Conservation (phyloP, 2,797 vertebrate species). For the Ctenosaura bakeri region DNA sequence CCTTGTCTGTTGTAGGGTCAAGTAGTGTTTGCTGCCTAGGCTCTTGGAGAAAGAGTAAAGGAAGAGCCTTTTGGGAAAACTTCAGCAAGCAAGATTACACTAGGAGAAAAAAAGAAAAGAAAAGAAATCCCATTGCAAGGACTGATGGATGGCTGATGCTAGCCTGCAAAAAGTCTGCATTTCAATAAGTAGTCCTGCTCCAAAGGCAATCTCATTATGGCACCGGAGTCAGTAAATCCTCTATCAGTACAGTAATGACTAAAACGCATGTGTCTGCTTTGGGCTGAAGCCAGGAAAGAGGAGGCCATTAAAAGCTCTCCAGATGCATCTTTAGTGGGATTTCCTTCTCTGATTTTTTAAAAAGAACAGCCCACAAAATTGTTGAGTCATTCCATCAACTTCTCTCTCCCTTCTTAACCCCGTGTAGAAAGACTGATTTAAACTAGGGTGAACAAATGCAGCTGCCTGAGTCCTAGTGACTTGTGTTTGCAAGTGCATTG, state of each 20-base stretch:
- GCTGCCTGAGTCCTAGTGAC: background rate
- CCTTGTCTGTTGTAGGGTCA: background rate
- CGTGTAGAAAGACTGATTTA: slow-evolving; percentile 45
- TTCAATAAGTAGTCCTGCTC: slow-evolving; percentile 40
- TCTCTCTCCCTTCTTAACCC: slow-evolving; percentile 47
- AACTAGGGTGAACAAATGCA: slow-evolving; percentile 52
- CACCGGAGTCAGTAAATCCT: slow-evolving; percentile 32
- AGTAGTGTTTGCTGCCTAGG: background rate
- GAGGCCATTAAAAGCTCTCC: slow-evolving; percentile 47
- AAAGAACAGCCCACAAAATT: slow-evolving; percentile 35
- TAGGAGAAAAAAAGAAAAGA: background rate
- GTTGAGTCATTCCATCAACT: slow-evolving; percentile 49
- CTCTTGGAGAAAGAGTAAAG: accelerated
- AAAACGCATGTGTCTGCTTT: slow-evolving; percentile 32
- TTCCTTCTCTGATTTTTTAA: slow-evolving; percentile 10
- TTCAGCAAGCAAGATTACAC: background rate
- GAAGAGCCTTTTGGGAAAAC: background rate
- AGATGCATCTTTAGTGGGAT: background rate
- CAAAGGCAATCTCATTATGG: slow-evolving; percentile 45
- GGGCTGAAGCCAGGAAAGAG: slow-evolving; percentile 33
- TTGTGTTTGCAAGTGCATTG: background rate
- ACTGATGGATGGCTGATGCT: slow-evolving; percentile 29
- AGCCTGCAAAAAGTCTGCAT: slow-evolving; percentile 26
- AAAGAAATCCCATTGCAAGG: background rate
- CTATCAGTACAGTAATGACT: slow-evolving; percentile 37